Evolutionary conservation across 2,113 vertebrate genomes (phyloP).

Genomic region (Isurus oxyrinchus): DNA sequence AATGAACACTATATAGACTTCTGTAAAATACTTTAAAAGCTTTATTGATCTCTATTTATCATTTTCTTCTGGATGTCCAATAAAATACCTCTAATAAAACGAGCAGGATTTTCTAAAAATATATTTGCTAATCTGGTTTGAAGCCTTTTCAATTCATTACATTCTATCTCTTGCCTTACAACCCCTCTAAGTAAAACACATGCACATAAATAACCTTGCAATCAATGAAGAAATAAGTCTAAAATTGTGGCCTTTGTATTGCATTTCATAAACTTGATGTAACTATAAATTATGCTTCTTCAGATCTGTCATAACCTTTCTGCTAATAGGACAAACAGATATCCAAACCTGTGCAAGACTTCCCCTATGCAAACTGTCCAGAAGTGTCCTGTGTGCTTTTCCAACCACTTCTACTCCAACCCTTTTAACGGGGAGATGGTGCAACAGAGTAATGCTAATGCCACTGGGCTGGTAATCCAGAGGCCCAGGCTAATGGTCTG

Average conservation of each 20-base stretch:
- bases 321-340: not conserved
- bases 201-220: not conserved
- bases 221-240: not conserved
- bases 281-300: not conserved
- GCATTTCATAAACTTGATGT: not conserved
- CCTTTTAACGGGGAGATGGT: no score
- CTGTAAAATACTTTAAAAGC: conserved; percentile 2
- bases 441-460: no score
- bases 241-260: not conserved
- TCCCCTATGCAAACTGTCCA: not conserved
- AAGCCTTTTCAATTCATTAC: not conserved
- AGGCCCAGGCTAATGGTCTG: no score
- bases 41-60: not conserved
- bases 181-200: not conserved
- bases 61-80: not conserved
- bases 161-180: not conserved
- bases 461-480: no score
- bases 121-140: not conserved
- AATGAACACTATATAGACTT: not conserved
- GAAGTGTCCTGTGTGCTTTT: not conserved
- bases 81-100: not conserved
- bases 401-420: no score
- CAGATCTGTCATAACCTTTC: not conserved
- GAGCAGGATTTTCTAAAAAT: not conserved
- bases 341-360: not conserved